phyloP scores from a whole-genome alignment of 2,113 vertebrate genomes.

The Micromys minutus region DNA sequence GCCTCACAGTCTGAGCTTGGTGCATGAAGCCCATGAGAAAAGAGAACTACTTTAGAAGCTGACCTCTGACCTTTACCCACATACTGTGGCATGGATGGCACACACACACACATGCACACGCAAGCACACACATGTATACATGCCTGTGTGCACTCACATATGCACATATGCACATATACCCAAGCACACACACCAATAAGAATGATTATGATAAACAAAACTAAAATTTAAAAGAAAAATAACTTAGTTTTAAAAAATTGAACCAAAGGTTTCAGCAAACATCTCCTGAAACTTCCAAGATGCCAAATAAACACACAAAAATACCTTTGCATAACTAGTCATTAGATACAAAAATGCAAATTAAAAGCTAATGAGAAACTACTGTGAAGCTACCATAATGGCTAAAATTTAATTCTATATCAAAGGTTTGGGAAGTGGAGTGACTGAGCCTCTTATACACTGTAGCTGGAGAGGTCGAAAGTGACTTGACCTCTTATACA shows the following conservation, averaged over 20 bases:
- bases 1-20: neutral
- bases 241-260: neutral
- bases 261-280: neutral
- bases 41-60: neutral
- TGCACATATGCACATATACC: neutral
- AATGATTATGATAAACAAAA: neutral
- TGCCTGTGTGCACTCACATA: too few relatives aligned
- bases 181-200: neutral
- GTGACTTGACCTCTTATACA: too few relatives aligned
- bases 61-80: neutral
- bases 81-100: neutral
- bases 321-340: neutral
- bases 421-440: neutral
- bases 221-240: neutral
- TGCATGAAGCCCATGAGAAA: neutral
- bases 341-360: neutral
- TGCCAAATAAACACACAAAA: constrained; percentile 14
- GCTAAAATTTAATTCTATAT: neutral
- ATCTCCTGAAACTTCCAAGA: neutral
- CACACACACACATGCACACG: neutral
- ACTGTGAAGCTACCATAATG: neutral
- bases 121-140: neutral
- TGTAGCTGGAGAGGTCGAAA: neutral
- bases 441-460: neutral
- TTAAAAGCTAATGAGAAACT: constrained; percentile 4